phyloP scores from a whole-genome alignment of 2,888 invertebrate species.

The Tipula lateralis region DNA sequence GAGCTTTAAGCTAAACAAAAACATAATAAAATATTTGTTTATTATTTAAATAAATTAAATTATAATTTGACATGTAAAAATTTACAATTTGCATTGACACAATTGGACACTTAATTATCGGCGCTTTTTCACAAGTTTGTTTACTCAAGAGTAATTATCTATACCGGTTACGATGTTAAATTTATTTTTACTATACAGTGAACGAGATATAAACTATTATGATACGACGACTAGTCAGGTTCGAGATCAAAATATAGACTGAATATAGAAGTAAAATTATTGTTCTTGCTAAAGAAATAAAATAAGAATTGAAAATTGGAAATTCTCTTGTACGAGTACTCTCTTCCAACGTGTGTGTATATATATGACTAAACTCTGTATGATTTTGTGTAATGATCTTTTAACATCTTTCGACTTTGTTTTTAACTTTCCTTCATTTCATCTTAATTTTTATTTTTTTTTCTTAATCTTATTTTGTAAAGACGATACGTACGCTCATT shows the following conservation, averaged over 20 bases:
- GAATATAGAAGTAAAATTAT: not conserved
- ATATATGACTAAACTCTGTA: not conserved
- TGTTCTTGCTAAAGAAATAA: not conserved
- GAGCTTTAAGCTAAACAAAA: not conserved
- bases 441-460: not conserved
- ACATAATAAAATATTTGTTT: not conserved
- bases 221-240: not conserved
- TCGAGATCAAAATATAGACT: not conserved
- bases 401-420: not conserved
- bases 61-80: not conserved
- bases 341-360: not conserved
- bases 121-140: not conserved
- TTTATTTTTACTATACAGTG: not conserved
- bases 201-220: not conserved
- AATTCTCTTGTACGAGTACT: not conserved
- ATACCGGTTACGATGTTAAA: not conserved
- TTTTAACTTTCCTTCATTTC: not conserved
- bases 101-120: constrained; percentile 12
- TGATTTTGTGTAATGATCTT: not conserved
- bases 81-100: not conserved
- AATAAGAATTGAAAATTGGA: not conserved
- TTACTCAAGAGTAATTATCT: not conserved
- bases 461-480: not conserved
- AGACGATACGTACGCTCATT: not conserved
- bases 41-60: not conserved